Conservation (phyloP, 2,113 vertebrate species). For the Brachypodius melanocephalos region DNA sequence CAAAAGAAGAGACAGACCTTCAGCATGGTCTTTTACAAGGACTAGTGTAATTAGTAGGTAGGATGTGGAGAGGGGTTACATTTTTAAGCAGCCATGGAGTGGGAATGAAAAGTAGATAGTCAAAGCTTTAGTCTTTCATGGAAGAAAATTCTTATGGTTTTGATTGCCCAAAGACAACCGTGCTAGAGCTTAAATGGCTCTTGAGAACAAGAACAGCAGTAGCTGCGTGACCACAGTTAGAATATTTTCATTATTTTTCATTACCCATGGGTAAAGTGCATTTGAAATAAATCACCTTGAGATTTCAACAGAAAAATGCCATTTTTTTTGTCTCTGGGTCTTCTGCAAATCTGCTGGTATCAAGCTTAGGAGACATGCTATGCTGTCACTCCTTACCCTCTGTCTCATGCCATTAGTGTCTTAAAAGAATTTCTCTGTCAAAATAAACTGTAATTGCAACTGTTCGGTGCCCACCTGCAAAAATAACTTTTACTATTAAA, state of each 20-base stretch:
- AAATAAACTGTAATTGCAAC: constrained; percentile 50
- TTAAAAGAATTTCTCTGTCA: constrained; percentile 21
- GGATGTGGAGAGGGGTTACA: fast-evolving
- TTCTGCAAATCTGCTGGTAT: background rate
- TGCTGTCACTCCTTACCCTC: constrained; percentile 24
- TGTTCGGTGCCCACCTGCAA: constrained; percentile 47
- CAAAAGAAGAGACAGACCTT: background rate
- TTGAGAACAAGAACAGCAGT: background rate
- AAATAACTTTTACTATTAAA: constrained; percentile 53
- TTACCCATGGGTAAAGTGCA: background rate
- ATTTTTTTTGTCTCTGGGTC: background rate
- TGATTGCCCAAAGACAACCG: background rate
- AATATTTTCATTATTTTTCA: constrained; percentile 22
- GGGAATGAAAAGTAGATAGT: background rate
- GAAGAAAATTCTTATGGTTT: background rate
- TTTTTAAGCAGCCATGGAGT: background rate
- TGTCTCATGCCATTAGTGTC: constrained; percentile 15
- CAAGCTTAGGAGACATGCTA: background rate
- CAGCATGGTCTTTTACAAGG: background rate
- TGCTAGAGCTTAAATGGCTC: background rate
- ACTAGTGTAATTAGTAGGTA: background rate
- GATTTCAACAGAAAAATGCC: background rate
- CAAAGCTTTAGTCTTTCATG: background rate
- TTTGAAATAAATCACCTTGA: background rate
- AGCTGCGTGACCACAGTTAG: background rate